Conservation (phyloP, 2,797 vertebrate species). For the Poliocrania exsul region DNA sequence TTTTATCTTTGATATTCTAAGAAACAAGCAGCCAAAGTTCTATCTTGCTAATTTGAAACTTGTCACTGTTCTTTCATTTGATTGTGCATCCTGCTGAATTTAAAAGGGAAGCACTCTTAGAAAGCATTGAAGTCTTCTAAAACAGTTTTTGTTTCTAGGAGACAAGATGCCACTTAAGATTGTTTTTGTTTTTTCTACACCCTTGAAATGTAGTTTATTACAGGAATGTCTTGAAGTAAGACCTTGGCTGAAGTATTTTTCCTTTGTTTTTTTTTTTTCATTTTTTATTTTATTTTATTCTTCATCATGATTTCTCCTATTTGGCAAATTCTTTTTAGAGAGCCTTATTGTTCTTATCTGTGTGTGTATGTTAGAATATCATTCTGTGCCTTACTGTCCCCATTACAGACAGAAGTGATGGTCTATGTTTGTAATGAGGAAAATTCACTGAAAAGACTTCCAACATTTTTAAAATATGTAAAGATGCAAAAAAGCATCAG, state of each 20-base stretch:
- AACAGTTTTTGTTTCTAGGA: slow-evolving; percentile 7
- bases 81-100: not conserved
- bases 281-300: not conserved
- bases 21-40: not conserved
- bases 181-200: not conserved
- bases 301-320: not conserved
- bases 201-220: not conserved
- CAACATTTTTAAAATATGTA: not conserved
- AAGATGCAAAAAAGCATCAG: not conserved
- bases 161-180: not conserved
- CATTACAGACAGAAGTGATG: not conserved
- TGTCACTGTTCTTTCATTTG: not conserved
- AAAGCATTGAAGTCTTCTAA: not conserved
- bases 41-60: not conserved
- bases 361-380: not conserved
- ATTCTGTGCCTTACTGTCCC: not conserved
- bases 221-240: not conserved
- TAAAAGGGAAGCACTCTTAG: not conserved
- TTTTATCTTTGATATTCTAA: not conserved
- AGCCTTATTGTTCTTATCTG: not conserved
- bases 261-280: not conserved
- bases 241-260: not conserved
- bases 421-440: not conserved
- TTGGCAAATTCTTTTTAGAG: not conserved
- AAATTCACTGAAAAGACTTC: not conserved